Conservation (phyloP, 2,888 invertebrate genomes). For the Campoplex capitator region DNA sequence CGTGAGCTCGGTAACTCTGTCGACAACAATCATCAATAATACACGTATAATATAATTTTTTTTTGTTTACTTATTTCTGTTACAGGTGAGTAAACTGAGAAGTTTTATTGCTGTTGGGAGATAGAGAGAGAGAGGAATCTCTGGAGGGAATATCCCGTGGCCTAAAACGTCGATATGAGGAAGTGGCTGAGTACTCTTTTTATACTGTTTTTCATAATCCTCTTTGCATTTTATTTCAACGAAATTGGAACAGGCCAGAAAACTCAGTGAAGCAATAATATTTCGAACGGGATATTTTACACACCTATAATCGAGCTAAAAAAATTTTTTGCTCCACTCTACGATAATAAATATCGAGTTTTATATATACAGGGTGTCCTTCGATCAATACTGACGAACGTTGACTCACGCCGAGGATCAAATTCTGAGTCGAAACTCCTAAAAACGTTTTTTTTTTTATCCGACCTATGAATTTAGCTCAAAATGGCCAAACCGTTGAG, state of each 20-base stretch:
- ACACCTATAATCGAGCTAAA: neutral
- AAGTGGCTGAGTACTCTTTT: slow-evolving; percentile 47
- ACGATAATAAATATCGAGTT: slow-evolving; percentile 28
- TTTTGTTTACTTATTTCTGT: slow-evolving; percentile 65
- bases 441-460: no score
- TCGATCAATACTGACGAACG: neutral
- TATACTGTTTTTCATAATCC: neutral
- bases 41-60: neutral
- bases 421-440: neutral
- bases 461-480: neutral
- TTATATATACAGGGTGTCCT: neutral
- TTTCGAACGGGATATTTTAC: slow-evolving; percentile 50
- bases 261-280: slow-evolving; percentile 34
- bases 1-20: slow-evolving; percentile 18
- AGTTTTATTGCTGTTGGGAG: slow-evolving; percentile 13
- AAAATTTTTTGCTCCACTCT: slow-evolving; percentile 14
- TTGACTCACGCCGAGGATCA: neutral
- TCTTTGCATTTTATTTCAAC: slow-evolving; percentile 31
- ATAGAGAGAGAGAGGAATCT: slow-evolving; percentile 1
- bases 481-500: neutral
- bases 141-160: neutral
- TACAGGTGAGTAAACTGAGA: slow-evolving; percentile 75
- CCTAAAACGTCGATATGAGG: slow-evolving; percentile 31
- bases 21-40: slow-evolving; percentile 24
- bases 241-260: slow-evolving; percentile 56